Evolutionary conservation across 1,140 invertebrate genomes (phyloP).

Genomic region (Trachelipus rathkii): DNA sequence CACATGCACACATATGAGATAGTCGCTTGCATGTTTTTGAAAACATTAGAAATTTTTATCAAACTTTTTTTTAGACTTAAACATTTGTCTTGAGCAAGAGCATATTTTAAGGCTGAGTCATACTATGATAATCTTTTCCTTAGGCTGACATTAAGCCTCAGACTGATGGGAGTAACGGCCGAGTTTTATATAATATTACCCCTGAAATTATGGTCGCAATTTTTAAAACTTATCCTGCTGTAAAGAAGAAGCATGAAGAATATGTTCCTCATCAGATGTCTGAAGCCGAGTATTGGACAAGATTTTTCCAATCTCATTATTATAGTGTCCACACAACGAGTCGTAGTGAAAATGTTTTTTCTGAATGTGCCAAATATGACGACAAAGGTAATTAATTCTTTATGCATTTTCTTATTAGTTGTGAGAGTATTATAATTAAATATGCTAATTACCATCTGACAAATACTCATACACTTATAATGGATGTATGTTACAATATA

Average conservation of each 20-base stretch:
- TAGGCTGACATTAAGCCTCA: conserved; percentile 91
- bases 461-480: no score
- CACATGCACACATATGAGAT: no score
- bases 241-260: conserved; percentile 93
- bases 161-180: conserved; percentile 91
- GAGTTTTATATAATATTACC: conserved; percentile 92
- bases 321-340: conserved; percentile 90
- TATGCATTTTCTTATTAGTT: no score
- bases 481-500: no score
- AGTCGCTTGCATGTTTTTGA: no score
- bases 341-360: conserved; percentile 87
- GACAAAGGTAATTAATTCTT: conserved; percentile 62
- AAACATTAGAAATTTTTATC: neutral
- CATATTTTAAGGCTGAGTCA: neutral
- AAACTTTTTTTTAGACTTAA: no score
- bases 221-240: conserved; percentile 98
- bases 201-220: conserved; percentile 95
- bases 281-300: conserved; percentile 97
- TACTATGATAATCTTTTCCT: neutral
- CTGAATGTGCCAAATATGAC: conserved; percentile 93
- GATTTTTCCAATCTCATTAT: conserved; percentile 99
- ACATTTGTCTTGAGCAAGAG: conserved; percentile 9
- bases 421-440: no score
- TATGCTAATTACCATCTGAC: no score
- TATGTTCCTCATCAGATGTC: conserved; percentile 92